Evolutionary conservation across 2,888 invertebrate genomes (phyloP).

Genomic region (Thelaira solivaga): DNA sequence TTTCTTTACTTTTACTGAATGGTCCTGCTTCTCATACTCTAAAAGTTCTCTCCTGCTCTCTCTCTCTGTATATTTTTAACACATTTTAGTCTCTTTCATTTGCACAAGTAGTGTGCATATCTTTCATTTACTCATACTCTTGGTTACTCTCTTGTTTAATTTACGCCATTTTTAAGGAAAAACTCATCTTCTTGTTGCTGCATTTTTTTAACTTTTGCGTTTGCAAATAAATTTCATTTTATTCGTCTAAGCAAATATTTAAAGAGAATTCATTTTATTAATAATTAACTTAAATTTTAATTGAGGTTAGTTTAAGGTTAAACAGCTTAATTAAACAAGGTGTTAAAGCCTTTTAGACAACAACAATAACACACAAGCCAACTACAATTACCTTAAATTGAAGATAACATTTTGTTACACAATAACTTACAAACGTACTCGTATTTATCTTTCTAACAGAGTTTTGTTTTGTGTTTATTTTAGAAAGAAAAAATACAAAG

Average conservation of each 20-base stretch:
- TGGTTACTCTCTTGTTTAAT: neutral
- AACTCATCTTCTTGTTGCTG: neutral
- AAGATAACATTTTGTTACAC: too few species aligned
- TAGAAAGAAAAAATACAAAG: too few species aligned
- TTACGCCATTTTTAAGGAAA: slow-evolving; percentile 32
- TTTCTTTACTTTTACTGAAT: slow-evolving; percentile 27
- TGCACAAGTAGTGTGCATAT: slow-evolving; percentile 5
- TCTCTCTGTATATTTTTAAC: neutral
- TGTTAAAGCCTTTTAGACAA: slow-evolving; percentile 42
- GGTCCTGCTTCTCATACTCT: neutral
- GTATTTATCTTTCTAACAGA: neutral
- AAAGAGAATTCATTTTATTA: slow-evolving; percentile 29
- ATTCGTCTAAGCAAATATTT: slow-evolving; percentile 7
- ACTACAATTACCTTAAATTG: too few species aligned
- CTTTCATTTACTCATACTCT: neutral
- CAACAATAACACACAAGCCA: neutral
- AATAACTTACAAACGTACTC: neutral
- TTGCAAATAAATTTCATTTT: neutral
- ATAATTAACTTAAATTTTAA: slow-evolving; percentile 59
- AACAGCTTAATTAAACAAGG: slow-evolving; percentile 52
- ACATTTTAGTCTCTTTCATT: slow-evolving; percentile 3
- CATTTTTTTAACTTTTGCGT: neutral
- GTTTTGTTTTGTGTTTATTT: slow-evolving; percentile 32
- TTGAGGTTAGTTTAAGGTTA: slow-evolving; percentile 59
- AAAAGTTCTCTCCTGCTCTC: neutral